These are phyloP conservation scores for Garra rufa DNA, from an alignment of 2,113 vertebrate genomes.

Conservation along the genomic window DNA sequence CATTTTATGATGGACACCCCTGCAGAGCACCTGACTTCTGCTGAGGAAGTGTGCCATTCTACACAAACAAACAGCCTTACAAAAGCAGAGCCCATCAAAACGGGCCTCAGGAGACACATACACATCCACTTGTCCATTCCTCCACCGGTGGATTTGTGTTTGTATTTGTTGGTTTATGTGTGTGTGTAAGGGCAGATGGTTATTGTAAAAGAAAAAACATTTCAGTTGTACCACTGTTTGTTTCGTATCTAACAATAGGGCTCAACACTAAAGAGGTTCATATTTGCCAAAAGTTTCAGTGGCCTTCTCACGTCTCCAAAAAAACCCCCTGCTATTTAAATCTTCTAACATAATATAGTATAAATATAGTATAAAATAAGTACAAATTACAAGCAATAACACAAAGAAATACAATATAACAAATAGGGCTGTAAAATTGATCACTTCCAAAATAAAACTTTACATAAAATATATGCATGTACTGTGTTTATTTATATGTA, in stretches of 20 bases:
- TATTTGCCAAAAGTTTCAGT: not conserved
- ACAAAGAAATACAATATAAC: no score
- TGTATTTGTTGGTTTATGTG: constrained; percentile 6
- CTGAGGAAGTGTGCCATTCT: constrained; percentile 47
- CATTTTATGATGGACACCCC: constrained; percentile 16
- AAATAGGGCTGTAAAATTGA: no score
- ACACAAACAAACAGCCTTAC: constrained; percentile 57
- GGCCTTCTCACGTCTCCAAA: not conserved
- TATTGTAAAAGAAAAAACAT: not conserved
- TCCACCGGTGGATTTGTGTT: not conserved
- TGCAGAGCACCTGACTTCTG: constrained; percentile 49
- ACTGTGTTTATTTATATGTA: no score
- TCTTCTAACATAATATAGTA: no score
- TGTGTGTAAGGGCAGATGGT: constrained; percentile 4
- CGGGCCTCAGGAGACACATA: constrained; percentile 15
- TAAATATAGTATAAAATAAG: no score
- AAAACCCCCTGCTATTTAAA: not conserved
- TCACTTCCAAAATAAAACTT: no score
- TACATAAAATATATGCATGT: no score
- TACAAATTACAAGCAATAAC: no score
- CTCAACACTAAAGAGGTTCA: not conserved
- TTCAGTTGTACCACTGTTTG: not conserved
- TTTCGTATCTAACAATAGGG: not conserved
- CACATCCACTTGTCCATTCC: constrained; percentile 2
- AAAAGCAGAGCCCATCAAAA: constrained; percentile 60